Conservation (phyloP, 2,113 vertebrate species). For the Gobiocypris rarus region DNA sequence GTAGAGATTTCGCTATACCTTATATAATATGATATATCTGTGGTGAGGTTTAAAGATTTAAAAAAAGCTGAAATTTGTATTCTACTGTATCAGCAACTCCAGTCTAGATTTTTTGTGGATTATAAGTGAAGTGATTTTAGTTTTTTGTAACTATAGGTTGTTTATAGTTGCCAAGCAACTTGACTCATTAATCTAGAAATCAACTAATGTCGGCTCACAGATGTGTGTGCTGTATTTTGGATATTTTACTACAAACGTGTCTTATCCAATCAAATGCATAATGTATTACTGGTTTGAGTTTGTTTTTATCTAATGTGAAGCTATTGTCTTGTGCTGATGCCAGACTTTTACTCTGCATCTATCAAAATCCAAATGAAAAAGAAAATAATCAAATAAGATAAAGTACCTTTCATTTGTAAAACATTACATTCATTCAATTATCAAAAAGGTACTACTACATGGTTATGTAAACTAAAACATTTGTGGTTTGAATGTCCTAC, state of each 20-base stretch:
- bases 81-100: background rate
- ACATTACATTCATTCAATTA: background rate
- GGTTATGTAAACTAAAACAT: background rate
- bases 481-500: background rate
- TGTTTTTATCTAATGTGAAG: background rate
- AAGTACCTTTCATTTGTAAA: background rate
- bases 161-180: background rate
- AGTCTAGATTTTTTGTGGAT: background rate
- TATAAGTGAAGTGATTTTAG: background rate
- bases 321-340: background rate
- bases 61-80: background rate
- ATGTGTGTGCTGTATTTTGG: background rate
- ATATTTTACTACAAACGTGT: background rate
- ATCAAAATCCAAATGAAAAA: background rate
- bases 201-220: background rate
- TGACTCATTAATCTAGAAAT: background rate
- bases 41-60: background rate
- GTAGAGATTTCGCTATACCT: background rate
- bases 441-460: background rate
- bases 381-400: background rate
- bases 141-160: background rate
- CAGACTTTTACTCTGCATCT: background rate
- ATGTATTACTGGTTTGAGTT: background rate
- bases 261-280: background rate
- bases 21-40: background rate